A percentile compares a stretch with the other conserved stretches of the same genome.
These are phyloP conservation scores for Batillaria attramentaria DNA, from an alignment of 1,140 invertebrate genomes.

Conservation along the genomic window DNA sequence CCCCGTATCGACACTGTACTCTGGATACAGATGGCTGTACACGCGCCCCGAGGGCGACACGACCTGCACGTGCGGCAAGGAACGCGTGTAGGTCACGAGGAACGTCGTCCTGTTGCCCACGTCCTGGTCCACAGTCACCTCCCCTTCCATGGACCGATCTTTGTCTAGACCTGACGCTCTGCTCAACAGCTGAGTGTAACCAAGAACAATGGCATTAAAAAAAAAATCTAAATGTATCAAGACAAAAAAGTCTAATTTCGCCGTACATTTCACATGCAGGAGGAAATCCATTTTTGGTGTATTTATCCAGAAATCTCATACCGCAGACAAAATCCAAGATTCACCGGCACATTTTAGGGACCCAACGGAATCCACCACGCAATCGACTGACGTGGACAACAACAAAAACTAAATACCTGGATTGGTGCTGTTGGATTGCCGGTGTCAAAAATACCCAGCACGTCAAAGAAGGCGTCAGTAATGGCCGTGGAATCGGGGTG, in stretches of 20 bases:
- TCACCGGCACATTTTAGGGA: too few relatives aligned
- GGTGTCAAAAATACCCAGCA: neutral
- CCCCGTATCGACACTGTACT: conserved; percentile 24
- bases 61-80: conserved; percentile 22
- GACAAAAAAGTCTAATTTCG: too few relatives aligned
- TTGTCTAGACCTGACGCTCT: neutral
- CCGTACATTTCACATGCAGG: too few relatives aligned
- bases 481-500: conserved; percentile 19
- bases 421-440: neutral
- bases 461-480: conserved; percentile 32
- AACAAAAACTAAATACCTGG: conserved; percentile 25
- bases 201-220: too few relatives aligned
- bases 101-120: conserved; percentile 28
- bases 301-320: too few relatives aligned
- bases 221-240: too few relatives aligned
- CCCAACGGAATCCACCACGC: too few relatives aligned
- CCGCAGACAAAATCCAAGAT: too few relatives aligned
- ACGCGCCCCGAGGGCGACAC: conserved; percentile 32
- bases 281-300: too few relatives aligned
- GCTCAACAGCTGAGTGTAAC: conserved; percentile 29
- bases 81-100: conserved; percentile 26
- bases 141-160: neutral
- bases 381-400: too few relatives aligned
- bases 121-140: conserved; percentile 27
- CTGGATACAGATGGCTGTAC: conserved; percentile 28